Conservation (phyloP, 2,113 vertebrate species). For the Condylura cristata region DNA sequence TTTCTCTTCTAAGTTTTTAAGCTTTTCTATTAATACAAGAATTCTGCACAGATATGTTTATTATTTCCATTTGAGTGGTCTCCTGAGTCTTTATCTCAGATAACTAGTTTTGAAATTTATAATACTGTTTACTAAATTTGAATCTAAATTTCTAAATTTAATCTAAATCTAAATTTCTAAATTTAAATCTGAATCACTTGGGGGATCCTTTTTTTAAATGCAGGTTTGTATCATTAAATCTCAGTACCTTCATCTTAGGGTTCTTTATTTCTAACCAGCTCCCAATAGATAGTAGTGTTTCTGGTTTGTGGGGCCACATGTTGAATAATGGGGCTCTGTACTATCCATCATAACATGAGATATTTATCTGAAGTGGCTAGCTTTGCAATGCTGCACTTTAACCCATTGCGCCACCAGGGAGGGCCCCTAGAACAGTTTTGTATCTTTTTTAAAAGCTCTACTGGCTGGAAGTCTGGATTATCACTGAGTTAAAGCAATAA, state of each 20-base stretch:
- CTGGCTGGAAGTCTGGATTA: not conserved
- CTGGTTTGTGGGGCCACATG: not conserved
- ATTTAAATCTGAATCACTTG: not conserved
- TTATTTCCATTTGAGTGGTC: not conserved
- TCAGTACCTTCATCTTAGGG: not conserved
- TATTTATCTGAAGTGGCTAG: no score
- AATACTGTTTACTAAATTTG: not conserved
- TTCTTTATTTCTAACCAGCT: not conserved
- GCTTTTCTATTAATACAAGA: not conserved
- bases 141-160: no score
- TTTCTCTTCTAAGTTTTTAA: not conserved
- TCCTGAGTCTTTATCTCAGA: slow-evolving; percentile 12
- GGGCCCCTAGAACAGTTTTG: no score
- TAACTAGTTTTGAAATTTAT: not conserved
- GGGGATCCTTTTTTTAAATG: slow-evolving; percentile 5
- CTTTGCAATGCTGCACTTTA: no score
- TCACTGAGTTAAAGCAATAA: not conserved
- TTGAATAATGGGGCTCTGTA: not conserved
- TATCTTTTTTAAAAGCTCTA: not conserved
- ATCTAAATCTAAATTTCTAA: no score
- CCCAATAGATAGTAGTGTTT: not conserved
- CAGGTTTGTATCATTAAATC: not conserved
- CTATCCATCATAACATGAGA: not conserved
- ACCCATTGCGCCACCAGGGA: not conserved
- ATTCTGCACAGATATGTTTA: not conserved